Percentiles rank a stretch among this genome's conserved stretches.
Evolutionary conservation across 2,797 vertebrate species (phyloP).

Genomic region (Pipistrellus pygmaeus): DNA sequence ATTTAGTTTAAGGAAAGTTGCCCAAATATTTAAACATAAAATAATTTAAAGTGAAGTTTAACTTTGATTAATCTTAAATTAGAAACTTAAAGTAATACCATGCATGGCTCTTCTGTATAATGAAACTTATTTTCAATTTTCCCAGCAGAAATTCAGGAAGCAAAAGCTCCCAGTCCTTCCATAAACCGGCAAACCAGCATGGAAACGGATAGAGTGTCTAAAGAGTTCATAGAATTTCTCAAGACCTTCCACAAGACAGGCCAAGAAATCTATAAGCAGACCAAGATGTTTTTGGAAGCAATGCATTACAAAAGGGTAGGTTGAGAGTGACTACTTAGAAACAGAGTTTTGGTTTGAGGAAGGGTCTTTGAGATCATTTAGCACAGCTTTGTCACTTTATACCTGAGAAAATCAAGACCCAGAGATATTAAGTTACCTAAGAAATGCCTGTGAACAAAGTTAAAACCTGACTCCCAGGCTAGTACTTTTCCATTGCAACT

Average conservation of each 20-base stretch:
- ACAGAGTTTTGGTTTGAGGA: slow-evolving; percentile 42
- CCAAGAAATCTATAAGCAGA: slow-evolving; percentile 96
- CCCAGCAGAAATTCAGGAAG: slow-evolving; percentile 93
- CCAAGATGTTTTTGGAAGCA: slow-evolving; percentile 92
- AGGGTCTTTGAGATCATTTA: slow-evolving; percentile 29
- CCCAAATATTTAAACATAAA: slow-evolving; percentile 64
- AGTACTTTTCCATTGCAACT: slow-evolving; percentile 51
- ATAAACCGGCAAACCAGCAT: slow-evolving; percentile 94
- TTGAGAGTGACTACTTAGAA: slow-evolving; percentile 46
- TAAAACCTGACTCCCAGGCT: slow-evolving; percentile 26
- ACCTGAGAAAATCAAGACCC: slow-evolving; percentile 52
- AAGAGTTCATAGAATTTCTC: slow-evolving; percentile 97
- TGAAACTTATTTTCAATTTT: slow-evolving; percentile 77
- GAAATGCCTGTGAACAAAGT: slow-evolving; percentile 11
- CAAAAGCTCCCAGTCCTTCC: slow-evolving; percentile 94
- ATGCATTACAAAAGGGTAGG: slow-evolving; percentile 96
- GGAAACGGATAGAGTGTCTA: slow-evolving; percentile 95
- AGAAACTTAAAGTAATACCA: slow-evolving; percentile 60
- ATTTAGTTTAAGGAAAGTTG: slow-evolving; percentile 39
- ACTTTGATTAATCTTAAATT: slow-evolving; percentile 69
- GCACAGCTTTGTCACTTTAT: slow-evolving; percentile 25
- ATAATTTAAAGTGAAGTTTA: slow-evolving; percentile 59
- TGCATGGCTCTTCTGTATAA: slow-evolving; percentile 63
- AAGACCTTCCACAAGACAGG: slow-evolving; percentile 95
- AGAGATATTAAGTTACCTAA: slow-evolving; percentile 14